Evolutionary conservation across 2,888 invertebrate species (phyloP).

Genomic region (Leptinotarsa haldemani): DNA sequence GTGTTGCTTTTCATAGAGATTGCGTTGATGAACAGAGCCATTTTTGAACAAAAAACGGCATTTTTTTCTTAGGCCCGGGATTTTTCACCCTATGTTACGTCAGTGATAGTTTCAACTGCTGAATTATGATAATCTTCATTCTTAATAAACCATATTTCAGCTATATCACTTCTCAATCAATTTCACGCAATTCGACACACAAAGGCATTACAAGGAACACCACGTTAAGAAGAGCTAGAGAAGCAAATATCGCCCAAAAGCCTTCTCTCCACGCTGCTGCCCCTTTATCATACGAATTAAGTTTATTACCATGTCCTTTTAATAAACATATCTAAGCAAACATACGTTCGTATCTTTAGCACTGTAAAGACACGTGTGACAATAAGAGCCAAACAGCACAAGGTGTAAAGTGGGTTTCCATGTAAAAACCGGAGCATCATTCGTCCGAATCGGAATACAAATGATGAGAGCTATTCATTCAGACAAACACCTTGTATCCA

Average conservation of each 20-base stretch:
- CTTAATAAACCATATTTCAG: too few species aligned
- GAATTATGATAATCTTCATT: too few species aligned
- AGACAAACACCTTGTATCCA: constrained; percentile 68
- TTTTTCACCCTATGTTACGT: too few species aligned
- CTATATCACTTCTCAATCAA: too few species aligned
- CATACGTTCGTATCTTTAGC: constrained; percentile 61
- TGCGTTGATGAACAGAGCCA: too few species aligned
- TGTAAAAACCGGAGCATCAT: constrained; percentile 67
- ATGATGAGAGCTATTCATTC: constrained; percentile 67
- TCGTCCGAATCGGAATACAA: constrained; percentile 67
- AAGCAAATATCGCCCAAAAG: background rate
- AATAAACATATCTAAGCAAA: constrained; percentile 66
- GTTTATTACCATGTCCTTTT: constrained; percentile 64
- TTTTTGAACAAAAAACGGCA: too few species aligned
- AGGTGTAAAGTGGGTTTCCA: constrained; percentile 67
- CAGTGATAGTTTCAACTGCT: too few species aligned
- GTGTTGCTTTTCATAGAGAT: too few species aligned
- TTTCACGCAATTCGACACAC: background rate
- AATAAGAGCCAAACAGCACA: constrained; percentile 60
- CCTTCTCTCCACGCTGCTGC: background rate
- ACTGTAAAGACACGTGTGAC: constrained; percentile 62
- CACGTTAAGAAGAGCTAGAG: background rate
- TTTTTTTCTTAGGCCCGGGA: too few species aligned
- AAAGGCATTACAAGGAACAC: background rate
- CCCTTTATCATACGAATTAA: constrained; percentile 50